These are phyloP conservation scores for Drosophila rubida DNA, from an alignment of 2,888 invertebrate genomes.

Conservation along the genomic window DNA sequence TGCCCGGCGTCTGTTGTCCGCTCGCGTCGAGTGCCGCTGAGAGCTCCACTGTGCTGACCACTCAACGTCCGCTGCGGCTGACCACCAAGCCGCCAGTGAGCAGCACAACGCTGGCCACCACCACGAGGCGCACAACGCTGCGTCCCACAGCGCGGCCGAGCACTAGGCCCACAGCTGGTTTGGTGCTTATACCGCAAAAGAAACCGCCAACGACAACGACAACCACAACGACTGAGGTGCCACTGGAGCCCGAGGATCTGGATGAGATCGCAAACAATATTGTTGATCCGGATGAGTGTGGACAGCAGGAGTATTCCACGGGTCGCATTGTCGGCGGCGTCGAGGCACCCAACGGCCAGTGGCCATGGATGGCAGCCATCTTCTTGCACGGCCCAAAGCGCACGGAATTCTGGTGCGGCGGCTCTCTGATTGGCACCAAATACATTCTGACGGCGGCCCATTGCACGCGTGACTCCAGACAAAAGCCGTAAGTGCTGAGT, in stretches of 20 bases:
- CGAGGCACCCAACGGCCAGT: conserved; percentile 92
- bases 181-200: conserved; percentile 83
- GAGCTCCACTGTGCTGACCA: conserved; percentile 80
- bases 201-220: conserved; percentile 85
- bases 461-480: conserved; percentile 95
- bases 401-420: conserved; percentile 97
- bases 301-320: conserved; percentile 92
- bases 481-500: conserved; percentile 91
- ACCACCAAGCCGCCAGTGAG: conserved; percentile 79
- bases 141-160: conserved; percentile 63
- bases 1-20: conserved; percentile 97
- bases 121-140: conserved; percentile 82
- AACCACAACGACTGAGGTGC: conserved; percentile 85
- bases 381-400: conserved; percentile 94
- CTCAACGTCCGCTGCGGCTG: conserved; percentile 80
- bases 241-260: conserved; percentile 71
- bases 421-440: conserved; percentile 92
- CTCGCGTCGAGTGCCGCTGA: conserved; percentile 59
- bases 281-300: conserved; percentile 88
- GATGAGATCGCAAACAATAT: conserved; percentile 76
- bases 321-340: conserved; percentile 97
- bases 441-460: conserved; percentile 95
- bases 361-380: conserved; percentile 99
- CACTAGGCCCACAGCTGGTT: conserved; percentile 74
- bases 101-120: conserved; percentile 78